Conservation (phyloP, 2,888 invertebrate genomes). For the Trichopoda pennipes region DNA sequence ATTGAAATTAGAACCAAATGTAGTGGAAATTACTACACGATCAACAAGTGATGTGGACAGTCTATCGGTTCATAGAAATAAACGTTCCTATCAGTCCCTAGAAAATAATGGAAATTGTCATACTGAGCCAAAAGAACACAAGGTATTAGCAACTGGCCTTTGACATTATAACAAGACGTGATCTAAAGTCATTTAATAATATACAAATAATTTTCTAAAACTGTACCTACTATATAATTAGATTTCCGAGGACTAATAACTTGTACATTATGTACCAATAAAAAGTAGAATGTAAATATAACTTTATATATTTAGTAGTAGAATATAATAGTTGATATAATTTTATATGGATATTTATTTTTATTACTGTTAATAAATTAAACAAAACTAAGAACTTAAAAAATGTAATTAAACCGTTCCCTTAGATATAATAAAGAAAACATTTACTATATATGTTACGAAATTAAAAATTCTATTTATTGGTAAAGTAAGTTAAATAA, state of each 20-base stretch:
- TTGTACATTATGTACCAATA: not conserved
- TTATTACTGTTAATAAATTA: conserved; percentile 31
- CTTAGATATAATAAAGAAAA: conserved; percentile 16
- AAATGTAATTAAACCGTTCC: conserved; percentile 50
- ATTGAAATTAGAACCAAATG: conserved; percentile 75
- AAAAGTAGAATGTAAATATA: conserved; percentile 7
- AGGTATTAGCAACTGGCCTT: conserved; percentile 64
- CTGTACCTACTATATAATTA: conserved; percentile 25
- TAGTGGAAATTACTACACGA: conserved; percentile 40
- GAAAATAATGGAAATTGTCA: conserved; percentile 72
- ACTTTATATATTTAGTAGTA: conserved; percentile 60
- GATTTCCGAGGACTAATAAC: conserved; percentile 33
- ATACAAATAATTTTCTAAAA: conserved; percentile 46
- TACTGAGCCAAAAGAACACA: conserved; percentile 72
- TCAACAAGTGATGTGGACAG: not conserved
- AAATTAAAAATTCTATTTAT: too few species aligned
- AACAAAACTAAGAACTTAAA: conserved; percentile 39
- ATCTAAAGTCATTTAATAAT: conserved; percentile 77
- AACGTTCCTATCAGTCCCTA: conserved; percentile 68
- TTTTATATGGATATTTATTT: conserved; percentile 18
- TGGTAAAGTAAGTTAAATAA: too few species aligned
- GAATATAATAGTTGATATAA: conserved; percentile 27
- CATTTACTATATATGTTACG: not conserved
- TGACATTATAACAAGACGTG: conserved; percentile 76
- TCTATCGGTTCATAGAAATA: conserved; percentile 69